These are phyloP conservation scores for Lindbergichthys nudifrons DNA, from an alignment of 2,797 vertebrate species.

Conservation along the genomic window DNA sequence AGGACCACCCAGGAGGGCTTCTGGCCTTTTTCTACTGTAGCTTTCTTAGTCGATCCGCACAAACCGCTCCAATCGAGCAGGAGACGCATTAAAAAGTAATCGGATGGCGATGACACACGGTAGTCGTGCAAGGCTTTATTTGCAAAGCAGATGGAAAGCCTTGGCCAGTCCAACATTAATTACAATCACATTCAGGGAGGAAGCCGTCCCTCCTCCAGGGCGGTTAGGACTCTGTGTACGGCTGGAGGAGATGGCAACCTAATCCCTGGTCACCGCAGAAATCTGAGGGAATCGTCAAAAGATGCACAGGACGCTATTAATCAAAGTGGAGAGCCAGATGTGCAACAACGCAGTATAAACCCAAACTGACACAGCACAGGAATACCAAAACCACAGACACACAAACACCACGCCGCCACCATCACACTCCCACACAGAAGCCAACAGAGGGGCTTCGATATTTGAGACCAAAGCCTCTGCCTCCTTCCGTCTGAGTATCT, in stretches of 20 bases:
- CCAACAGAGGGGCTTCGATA: constrained; percentile 60
- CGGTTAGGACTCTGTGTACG: constrained; percentile 77
- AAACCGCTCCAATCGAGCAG: constrained; percentile 48
- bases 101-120: constrained; percentile 77
- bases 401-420: constrained; percentile 68
- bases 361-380: constrained; percentile 61
- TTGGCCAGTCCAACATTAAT: constrained; percentile 84
- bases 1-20: constrained; percentile 77
- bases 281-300: constrained; percentile 81
- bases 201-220: constrained; percentile 79
- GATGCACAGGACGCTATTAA: constrained; percentile 80
- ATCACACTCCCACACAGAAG: constrained; percentile 67
- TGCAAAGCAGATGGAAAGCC: constrained; percentile 84
- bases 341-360: constrained; percentile 67
- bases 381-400: constrained; percentile 70
- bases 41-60: constrained; percentile 31
- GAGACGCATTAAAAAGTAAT: constrained; percentile 79
- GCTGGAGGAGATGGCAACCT: constrained; percentile 81
- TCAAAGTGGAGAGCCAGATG: constrained; percentile 81
- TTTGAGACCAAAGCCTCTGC: constrained; percentile 50
- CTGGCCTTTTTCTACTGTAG: constrained; percentile 36
- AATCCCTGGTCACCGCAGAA: constrained; percentile 77
- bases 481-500: constrained; percentile 69
- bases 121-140: constrained; percentile 80
- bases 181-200: constrained; percentile 83